Evolutionary conservation across 30 jellyfish, hydroid and myxozoan species (phyloP), one percentile per base, ranked within the genome.

Genomic region (Aurelia coerulea): DNA sequence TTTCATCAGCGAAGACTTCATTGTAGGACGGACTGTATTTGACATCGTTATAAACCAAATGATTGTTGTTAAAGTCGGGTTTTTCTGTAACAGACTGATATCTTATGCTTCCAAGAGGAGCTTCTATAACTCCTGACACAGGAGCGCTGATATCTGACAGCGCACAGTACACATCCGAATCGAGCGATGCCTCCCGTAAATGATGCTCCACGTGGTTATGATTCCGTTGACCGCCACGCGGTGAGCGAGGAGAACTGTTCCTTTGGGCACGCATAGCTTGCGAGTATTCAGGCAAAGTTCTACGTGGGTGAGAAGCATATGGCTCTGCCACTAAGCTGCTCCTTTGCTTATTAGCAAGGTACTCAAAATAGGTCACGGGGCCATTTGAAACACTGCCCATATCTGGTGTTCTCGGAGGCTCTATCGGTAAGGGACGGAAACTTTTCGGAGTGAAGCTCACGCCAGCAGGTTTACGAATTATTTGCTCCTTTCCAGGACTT

Each of bases 321-420:
- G 89, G 89, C 60, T 79, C 80, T 2, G 89, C 89, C 11, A 78
- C 88, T 15, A 79, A 67, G 62, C 73, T 62, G 23, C 8, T 58
- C 73, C 89, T 64, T 29, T 62, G 69, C 41, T 42, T 81, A 35
- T 67, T 79, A 4, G 89, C 89, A 33, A 79, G 53, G 52, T 79
- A 79, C 41, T 79, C 89, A 46, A 62, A 79, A 66, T 79, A 79
- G 18, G 89, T 79, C 37, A 79, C 50, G 17, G 89, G 89, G 32
- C 89, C 89, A 46, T 67, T 79, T 8, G 89, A 79, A 49, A 79
- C 64, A 10, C 73, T 79, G 74, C 32, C 67, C 58, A 79, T 31
- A 12, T 58, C n/a, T 1, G 80, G 80, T 16, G 39, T 19, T 23
- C 69, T n/a, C 1, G 49, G 41, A 3, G 16, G 33, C 4, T 65